Percentiles rank a stretch among this genome's conserved stretches.
Evolutionary conservation across 2,113 vertebrate species (phyloP).

Genomic region (Microcebus lehilahytsara): DNA sequence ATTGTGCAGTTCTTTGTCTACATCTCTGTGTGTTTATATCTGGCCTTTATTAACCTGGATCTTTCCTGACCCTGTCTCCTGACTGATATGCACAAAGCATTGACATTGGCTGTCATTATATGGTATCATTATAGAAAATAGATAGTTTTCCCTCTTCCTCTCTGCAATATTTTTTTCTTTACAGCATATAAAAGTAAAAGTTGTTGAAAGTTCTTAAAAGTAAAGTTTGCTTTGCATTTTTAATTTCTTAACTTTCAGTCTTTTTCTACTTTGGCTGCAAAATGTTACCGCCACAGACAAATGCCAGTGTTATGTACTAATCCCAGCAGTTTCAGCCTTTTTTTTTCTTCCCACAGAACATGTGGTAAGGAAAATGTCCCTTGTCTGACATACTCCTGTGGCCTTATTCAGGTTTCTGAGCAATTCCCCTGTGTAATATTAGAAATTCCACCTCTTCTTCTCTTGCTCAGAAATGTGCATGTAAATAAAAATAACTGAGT

Average conservation of each 20-base stretch:
- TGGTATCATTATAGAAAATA: background rate
- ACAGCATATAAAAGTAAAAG: background rate
- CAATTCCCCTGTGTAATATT: background rate
- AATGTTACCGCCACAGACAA: fast-evolving
- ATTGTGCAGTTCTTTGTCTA: fast-evolving
- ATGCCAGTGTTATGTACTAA: fast-evolving
- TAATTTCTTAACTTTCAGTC: background rate
- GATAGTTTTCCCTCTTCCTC: background rate
- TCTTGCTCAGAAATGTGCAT: background rate
- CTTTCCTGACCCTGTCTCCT: background rate
- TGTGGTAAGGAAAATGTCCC: background rate
- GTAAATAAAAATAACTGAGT: background rate
- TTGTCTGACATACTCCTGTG: fast-evolving
- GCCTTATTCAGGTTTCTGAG: background rate
- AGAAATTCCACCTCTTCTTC: background rate
- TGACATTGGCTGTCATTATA: fast-evolving
- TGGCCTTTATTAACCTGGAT: background rate
- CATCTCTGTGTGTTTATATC: fast-evolving
- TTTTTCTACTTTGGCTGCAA: background rate
- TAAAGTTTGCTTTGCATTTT: background rate
- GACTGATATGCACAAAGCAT: fast-evolving
- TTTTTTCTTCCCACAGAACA: background rate
- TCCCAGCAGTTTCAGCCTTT: background rate
- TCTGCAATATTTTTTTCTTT: background rate
- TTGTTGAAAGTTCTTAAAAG: background rate